Base-by-base conservation (phyloP, 2,888 invertebrate species). In the Ichneumoninae sp. region DNA sequence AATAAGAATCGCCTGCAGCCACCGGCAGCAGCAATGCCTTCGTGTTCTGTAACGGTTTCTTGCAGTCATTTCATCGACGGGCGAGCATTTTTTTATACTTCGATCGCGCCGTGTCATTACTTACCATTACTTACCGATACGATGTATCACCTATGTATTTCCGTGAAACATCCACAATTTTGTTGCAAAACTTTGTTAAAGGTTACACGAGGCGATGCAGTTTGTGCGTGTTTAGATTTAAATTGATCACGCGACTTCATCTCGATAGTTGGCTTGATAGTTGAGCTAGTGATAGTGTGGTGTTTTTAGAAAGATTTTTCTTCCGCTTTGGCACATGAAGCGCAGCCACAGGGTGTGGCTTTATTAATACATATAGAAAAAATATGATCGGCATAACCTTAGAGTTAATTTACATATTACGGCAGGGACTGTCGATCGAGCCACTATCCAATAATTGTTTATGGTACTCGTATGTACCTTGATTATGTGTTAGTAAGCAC, bases 1-100 rank as follows among this genome's bases (percentile, higher is more conserved):
- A 75, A 74, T 80, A 80, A 71, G 52, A 36, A 81, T 81, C 19
- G 69, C 47, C 68, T 60, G 44, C 36, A 74, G 65, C 60, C 26
- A 57, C 8, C 54, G 22, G 33, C 54, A 13, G 33, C 54, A 54
- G 57, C 50, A 69, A 78, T 69, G 19, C 69, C 44, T 22, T 69
- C 78, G 40, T 63, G 77, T 70, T 78, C 44, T 70, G 47, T 70
- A 63, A 78, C 69, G 69, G 78, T 47, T 78, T 70, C 78, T 60
- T 60, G 36, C 19, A 6, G 50, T 22, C 63, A 19, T 60, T 74
- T 30, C 40, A 68, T 68, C 57, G 57, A 57, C 57, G n/a, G 4
- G 66, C 30, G 3, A 16, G 57, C 40, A 13, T 69, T 68, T 77
- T 54, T 77, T 54, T 44, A 44, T 26, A 19, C 19, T 22, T n/a